Evolutionary conservation across 2,113 vertebrate genomes (phyloP).

Genomic region (Megaceryle torquata): DNA sequence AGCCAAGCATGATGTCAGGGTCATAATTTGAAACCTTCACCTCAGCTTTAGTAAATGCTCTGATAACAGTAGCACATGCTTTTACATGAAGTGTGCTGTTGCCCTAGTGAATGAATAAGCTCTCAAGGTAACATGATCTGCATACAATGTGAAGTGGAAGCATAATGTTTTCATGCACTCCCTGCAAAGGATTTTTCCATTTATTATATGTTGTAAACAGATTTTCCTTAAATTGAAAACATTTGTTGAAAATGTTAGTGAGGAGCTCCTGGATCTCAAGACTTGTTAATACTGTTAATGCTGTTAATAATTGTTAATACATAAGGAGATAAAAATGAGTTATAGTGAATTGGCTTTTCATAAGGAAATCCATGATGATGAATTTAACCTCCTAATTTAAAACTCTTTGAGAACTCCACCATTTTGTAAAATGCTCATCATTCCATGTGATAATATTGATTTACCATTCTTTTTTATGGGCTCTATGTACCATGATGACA

Average conservation of each 20-base stretch:
- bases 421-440: too few species aligned
- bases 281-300: not conserved
- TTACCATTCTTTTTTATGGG: too few species aligned
- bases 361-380: too few species aligned
- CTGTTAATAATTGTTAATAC: not conserved
- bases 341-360: too few species aligned
- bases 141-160: not conserved
- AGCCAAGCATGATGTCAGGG: conserved; percentile 6
- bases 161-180: not conserved
- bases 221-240: not conserved
- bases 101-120: not conserved
- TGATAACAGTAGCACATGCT: not conserved
- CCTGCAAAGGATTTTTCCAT: not conserved
- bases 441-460: too few species aligned
- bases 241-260: not conserved
- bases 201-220: not conserved
- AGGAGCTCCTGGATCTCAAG: not conserved
- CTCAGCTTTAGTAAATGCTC: not conserved
- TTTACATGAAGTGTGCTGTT: not conserved
- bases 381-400: too few species aligned
- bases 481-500: too few species aligned
- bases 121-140: not conserved
- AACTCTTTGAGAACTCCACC: too few species aligned
- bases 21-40: not conserved
- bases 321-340: not conserved